Conservation (phyloP, 2,888 invertebrate species). For the Strigamia crassipes region DNA sequence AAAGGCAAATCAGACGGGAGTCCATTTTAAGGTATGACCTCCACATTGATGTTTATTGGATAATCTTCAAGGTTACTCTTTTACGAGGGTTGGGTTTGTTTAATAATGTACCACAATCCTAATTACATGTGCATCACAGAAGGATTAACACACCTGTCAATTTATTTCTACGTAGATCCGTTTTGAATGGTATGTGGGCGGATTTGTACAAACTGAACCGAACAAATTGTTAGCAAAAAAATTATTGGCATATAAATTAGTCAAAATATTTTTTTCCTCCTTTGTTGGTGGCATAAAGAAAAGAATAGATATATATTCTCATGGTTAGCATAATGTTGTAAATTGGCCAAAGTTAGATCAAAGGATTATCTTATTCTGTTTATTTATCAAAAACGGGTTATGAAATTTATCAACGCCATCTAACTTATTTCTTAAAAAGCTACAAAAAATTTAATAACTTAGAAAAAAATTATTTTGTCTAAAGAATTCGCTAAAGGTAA, state of each 20-base stretch:
- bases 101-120: background rate
- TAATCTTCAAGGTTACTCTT: conserved; percentile 34
- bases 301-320: background rate
- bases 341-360: background rate
- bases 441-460: background rate
- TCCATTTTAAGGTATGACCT: conserved; percentile 30
- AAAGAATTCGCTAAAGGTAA: background rate
- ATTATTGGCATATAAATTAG: conserved; percentile 16
- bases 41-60: conserved; percentile 36
- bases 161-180: background rate
- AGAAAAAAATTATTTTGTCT: background rate
- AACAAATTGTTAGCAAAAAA: background rate
- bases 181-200: conserved; percentile 4
- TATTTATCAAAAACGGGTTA: background rate
- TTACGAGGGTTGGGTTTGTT: background rate
- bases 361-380: background rate
- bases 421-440: background rate
- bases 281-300: background rate
- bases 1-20: conserved; percentile 21
- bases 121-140: conserved; percentile 7
- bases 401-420: conserved; percentile 1
- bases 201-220: conserved; percentile 6
- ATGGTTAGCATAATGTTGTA: conserved; percentile 12
- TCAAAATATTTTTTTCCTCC: background rate
- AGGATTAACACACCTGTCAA: conserved; percentile 35